Evolutionary conservation across 1,140 invertebrate species (phyloP), one percentile per base, ranked within the genome.

Genomic region (Cotesia vestalis): DNA sequence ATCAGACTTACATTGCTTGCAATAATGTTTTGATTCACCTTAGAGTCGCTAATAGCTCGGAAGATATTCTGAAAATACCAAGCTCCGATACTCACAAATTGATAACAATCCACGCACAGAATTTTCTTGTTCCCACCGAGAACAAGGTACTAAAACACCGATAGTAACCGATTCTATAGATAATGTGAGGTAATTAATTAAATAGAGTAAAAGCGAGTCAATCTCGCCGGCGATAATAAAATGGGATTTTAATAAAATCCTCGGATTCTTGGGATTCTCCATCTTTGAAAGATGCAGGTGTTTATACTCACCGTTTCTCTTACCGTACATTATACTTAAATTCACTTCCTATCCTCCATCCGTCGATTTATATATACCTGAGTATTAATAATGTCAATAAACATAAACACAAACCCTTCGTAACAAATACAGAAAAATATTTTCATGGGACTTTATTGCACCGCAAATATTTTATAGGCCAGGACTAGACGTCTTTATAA

Each of bases 111-210:
- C 27, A 27, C 27, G 27, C 27, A 27, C 27, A 27, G 27, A 27
- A 27, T 27, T 27, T 27, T 27, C 27, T 27, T 27, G 27, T 27
- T 27, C 27, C 27, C 27, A 27, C 27, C 27, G 27, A 17, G 17
- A 51, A 17, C 8, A 71, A 63, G 57, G 66, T 55, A 63, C 46
- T 27, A n/a, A 51, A 14, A 34, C 36, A 61, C 57, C 60, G 69
- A 71, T 71, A 8, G 5, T 46, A 46, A 46, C 4, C 9, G 3
- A 63, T 27, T 27, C 27, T 27, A 27, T 27, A 63, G 69, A 71
- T 70, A 61, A 71, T 20, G 55, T 27, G 63, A 46, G 64, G 60
- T 52, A 52, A 64, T 71, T 71, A 71, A 71, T 71, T 64, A 64
- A 71, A 46, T 38, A 36, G 61, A 63, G 57, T 71, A 71, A 51